A percentile compares a stretch with the other conserved stretches of the same genome.
These are phyloP conservation scores for Spheniscus humboldti DNA, from an alignment of 2,797 vertebrate genomes.

Conservation along the genomic window DNA sequence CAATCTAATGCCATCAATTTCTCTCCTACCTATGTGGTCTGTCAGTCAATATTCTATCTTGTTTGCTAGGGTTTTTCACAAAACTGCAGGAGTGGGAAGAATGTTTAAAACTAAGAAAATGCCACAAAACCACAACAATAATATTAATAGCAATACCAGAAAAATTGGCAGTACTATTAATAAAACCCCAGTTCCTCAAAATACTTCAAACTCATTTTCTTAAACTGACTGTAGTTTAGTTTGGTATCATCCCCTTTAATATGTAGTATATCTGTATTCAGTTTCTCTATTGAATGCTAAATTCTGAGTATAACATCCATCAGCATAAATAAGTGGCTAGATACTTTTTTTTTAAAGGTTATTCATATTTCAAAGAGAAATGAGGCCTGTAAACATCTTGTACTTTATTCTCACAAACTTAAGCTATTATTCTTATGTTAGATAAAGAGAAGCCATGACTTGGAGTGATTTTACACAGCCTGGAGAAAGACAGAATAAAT, in stretches of 20 bases:
- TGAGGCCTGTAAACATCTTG: not conserved
- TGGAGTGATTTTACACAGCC: not conserved
- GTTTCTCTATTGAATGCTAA: not conserved
- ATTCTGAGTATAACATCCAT: not conserved
- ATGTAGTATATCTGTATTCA: not conserved
- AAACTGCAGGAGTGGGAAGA: not conserved
- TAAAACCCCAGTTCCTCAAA: not conserved
- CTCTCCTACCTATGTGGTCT: not conserved
- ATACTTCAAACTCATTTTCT: not conserved
- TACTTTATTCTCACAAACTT: not conserved
- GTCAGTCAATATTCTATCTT: slow-evolving; percentile 14
- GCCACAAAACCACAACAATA: not conserved
- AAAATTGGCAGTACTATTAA: not conserved
- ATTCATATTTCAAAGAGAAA: not conserved
- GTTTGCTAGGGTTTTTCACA: not conserved
- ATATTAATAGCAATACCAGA: not conserved
- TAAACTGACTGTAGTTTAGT: not conserved
- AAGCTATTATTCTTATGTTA: not conserved
- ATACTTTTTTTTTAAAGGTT: not conserved
- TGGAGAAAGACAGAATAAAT: not conserved
- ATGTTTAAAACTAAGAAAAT: not conserved
- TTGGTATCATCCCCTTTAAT: not conserved
- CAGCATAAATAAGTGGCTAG: not conserved
- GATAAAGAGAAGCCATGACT: not conserved
- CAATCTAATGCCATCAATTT: not conserved